Base-by-base conservation (phyloP, 2,113 vertebrate genomes). In the Synodontis membranacea region DNA sequence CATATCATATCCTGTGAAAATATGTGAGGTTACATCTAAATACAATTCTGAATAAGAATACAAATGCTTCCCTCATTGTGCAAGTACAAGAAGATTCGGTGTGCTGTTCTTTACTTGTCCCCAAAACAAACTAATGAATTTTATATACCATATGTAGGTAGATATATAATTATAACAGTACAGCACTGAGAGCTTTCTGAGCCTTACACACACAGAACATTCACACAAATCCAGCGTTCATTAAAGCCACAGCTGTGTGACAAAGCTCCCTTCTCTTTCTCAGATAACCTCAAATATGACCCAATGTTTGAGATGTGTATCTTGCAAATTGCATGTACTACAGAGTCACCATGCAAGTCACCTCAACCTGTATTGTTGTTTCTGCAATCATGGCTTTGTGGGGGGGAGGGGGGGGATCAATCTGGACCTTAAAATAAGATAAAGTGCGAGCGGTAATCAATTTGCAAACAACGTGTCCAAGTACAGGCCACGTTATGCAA, bases 201-300 rank as follows among this genome's bases (percentile, higher is more conserved):
- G 60, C n/a, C 74, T 54, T 58, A 84, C 39, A 60, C 54, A 64
- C 81, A 83, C 88, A 48, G 56, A 80, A 78, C 58, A 83, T 80
- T 14, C 17, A 5, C 25, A 11, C 25, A 46, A 31, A 84, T 31
- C 39, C 68, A 66, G 23, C 12, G 11, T 37, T 19, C 44, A 34
- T 31, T 82, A 31, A 81, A 81, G 37, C 56, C 80, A 31, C 50
- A 56, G n/a, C 44, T 74, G 31, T 70, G 9, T 25, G 50, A 54
- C 19, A 44, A 44, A 31, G 28, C 70, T 10, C 34, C 39, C 11
- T 72, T 42, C n/a, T 50, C 54, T n/a, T 78, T 85, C 54, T 31
- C 28, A 62, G 42, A 76, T 78, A 46, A 78, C 78, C 42, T 25
- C 42, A 75, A 46, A 84, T 25, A 31, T 62, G 34, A 78, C 39